A percentile compares a stretch with the other conserved stretches of the same genome.
phyloP scores from a whole-genome alignment of 2,888 invertebrate genomes.

The Apamea monoglypha region DNA sequence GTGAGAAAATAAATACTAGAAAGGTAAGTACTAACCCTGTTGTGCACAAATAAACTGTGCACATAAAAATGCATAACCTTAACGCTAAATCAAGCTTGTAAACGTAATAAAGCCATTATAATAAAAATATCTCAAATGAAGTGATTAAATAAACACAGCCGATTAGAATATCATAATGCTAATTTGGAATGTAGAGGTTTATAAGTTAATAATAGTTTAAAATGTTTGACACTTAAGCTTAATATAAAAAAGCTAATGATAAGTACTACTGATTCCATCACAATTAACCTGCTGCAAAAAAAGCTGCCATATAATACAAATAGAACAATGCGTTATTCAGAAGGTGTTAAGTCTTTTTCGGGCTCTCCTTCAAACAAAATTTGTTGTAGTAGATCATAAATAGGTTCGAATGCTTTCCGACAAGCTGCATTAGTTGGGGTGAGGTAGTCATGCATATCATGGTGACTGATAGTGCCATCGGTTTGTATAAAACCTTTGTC shows the following conservation, averaged over 20 bases:
- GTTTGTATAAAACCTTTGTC: slow-evolving; percentile 95
- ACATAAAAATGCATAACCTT: slow-evolving; percentile 59
- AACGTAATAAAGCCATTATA: slow-evolving; percentile 63
- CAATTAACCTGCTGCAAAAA: slow-evolving; percentile 86
- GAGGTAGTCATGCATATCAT: slow-evolving; percentile 98
- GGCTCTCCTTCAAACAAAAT: slow-evolving; percentile 94
- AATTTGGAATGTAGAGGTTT: slow-evolving; percentile 87
- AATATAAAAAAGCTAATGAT: slow-evolving; percentile 87
- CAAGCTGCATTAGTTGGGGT: slow-evolving; percentile 96
- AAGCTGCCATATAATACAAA: slow-evolving; percentile 74
- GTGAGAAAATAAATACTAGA: slow-evolving; percentile 58
- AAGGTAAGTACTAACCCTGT: slow-evolving; percentile 65
- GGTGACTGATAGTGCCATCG: slow-evolving; percentile 95
- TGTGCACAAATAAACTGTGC: slow-evolving; percentile 54
- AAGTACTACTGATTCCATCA: slow-evolving; percentile 87
- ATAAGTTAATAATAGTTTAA: slow-evolving; percentile 71
- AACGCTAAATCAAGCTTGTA: slow-evolving; percentile 60
- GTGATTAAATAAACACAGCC: slow-evolving; percentile 81
- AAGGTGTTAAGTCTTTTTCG: slow-evolving; percentile 93
- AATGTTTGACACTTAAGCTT: slow-evolving; percentile 80
- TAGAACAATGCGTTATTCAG: slow-evolving; percentile 88
- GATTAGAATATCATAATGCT: slow-evolving; percentile 77
- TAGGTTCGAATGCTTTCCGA: slow-evolving; percentile 96
- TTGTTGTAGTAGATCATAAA: slow-evolving; percentile 94
- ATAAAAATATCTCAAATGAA: slow-evolving; percentile 64